Evolutionary conservation across 2,113 vertebrate genomes (phyloP).

Genomic region (Forbesichthys agassizii): DNA sequence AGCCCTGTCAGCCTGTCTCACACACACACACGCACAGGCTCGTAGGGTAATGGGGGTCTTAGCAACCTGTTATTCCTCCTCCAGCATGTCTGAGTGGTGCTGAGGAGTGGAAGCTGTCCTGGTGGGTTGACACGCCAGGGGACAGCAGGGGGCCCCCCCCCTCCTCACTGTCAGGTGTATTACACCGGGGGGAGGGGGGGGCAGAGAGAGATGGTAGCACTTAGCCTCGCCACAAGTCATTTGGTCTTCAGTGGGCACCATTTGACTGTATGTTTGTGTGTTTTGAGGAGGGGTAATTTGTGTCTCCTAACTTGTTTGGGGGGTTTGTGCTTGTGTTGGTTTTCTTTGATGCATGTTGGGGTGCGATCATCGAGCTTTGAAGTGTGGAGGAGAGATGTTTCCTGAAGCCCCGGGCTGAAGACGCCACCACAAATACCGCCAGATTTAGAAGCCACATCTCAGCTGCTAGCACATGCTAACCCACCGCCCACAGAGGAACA

Average conservation of each 20-base stretch:
- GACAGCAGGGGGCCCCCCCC: constrained; percentile 22
- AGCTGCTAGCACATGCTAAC: not conserved
- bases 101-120: constrained; percentile 18
- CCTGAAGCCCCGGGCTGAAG: not conserved
- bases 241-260: constrained; percentile 43
- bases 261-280: constrained; percentile 28
- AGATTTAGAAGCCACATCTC: not conserved
- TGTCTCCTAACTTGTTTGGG: constrained; percentile 17
- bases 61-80: constrained; percentile 32
- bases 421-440: not conserved
- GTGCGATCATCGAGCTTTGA: constrained; percentile 12
- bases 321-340: not conserved
- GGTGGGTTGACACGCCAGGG: constrained; percentile 42
- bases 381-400: not conserved
- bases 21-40: constrained; percentile 38
- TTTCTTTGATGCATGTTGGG: not conserved
- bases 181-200: constrained; percentile 14
- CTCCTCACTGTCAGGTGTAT: constrained; percentile 52
- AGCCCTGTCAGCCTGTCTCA: constrained; percentile 58
- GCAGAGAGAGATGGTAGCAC: not conserved
- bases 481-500: not conserved
- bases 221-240: constrained; percentile 5
- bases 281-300: constrained; percentile 36
- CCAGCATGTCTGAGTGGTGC: constrained; percentile 30
- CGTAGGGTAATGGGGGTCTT: constrained; percentile 29